Evolutionary conservation across 2,797 vertebrate species (phyloP), one percentile per base, ranked within the genome.

Genomic region (Bufotes viridis): DNA sequence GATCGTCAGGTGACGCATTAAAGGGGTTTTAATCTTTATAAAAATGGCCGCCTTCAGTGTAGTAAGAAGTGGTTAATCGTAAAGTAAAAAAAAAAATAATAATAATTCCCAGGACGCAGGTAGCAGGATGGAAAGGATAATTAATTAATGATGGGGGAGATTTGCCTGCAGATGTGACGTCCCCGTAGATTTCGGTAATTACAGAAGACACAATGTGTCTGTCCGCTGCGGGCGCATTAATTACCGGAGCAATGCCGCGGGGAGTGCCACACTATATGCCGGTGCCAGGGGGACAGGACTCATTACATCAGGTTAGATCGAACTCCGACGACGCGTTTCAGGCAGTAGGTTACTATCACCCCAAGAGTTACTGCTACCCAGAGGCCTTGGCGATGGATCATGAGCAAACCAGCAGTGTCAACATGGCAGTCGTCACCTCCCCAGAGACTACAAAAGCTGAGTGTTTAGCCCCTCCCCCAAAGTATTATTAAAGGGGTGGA

Each of bases 111-210:
- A 17, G 6, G 0, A 9, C 2, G 69, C 26, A 34, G 29, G 69
- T 24, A 67, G 12, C 65, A 67, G 10, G 11, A 26, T 14, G 18
- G 65, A 67, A 67, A 42, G 58, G 26, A 22, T 61, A 80, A 81
- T 81, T 51, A 65, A 81, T 49, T 67, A 7, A 18, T 53, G 22
- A 67, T 12, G 78, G 57, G 70, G 63, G 42, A 65, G 60, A 17
- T 18, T 58, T 49, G 2, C 2, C 26, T 20, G 65, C 65, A 84
- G 11, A 76, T 24, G 82, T n/a, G 34, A 42, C 12, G 20, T 85
- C 83, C 83, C 83, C 13, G 22, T 61, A 18, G 72, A 63, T 22
- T 20, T 20, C 24, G 2, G 34, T 24, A 84, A 72, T 84, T 75
- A 75, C 17, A 58, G 57, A 61, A 51, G 26, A 84, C 6, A 61